Percentiles rank a stretch among this genome's conserved stretches.
Conservation (phyloP, 2,888 invertebrate species). For the Drosophila histrio region DNA sequence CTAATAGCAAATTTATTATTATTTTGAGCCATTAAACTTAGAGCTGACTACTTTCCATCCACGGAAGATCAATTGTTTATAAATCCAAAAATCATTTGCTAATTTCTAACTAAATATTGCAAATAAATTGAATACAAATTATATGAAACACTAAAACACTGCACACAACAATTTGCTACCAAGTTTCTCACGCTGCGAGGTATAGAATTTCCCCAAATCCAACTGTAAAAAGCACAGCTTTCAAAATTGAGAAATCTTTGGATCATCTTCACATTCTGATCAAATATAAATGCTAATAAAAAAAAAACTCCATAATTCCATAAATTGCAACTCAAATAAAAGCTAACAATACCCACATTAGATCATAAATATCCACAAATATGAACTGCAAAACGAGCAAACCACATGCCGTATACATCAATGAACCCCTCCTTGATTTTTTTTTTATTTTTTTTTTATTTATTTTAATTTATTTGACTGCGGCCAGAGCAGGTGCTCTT, state of each 20-base stretch:
- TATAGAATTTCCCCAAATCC: not conserved
- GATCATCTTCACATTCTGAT: not conserved
- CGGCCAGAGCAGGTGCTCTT: slow-evolving; percentile 8
- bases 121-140: too few relatives aligned
- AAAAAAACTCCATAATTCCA: not conserved
- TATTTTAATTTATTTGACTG: slow-evolving; percentile 7
- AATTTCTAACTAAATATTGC: too few relatives aligned
- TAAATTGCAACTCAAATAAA: not conserved
- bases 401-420: slow-evolving; percentile 2
- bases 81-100: too few relatives aligned
- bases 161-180: not conserved
- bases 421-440: not conserved
- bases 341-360: not conserved
- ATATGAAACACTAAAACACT: too few relatives aligned
- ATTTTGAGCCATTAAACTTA: too few relatives aligned
- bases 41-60: too few relatives aligned
- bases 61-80: too few relatives aligned
- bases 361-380: not conserved
- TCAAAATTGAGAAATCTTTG: not conserved
- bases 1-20: too few relatives aligned
- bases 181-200: too few relatives aligned
- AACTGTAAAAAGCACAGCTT: too few relatives aligned
- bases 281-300: not conserved
- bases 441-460: not conserved
- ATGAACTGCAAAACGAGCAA: not conserved